Evolutionary conservation across 2,113 vertebrate genomes (phyloP).

Genomic region (Drymodes brunneopygia): DNA sequence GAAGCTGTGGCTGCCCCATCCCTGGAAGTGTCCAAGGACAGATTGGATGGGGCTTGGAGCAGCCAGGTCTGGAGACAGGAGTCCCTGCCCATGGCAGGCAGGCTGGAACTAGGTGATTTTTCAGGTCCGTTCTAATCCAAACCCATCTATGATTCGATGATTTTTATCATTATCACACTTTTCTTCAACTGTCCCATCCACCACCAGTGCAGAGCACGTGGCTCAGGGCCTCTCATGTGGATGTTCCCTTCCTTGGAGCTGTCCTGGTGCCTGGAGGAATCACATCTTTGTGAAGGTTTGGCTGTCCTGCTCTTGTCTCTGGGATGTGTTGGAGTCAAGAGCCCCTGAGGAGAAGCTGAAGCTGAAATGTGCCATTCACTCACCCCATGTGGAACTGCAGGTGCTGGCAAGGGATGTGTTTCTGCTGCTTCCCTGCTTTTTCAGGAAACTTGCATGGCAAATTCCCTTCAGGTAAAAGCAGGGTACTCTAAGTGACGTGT

Average conservation of each 20-base stretch:
- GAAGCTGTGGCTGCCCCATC: not conserved
- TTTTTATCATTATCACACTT: not conserved
- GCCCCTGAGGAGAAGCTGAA: not conserved
- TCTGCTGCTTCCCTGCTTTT: not conserved
- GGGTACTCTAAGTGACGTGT: not conserved
- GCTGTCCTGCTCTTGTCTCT: not conserved
- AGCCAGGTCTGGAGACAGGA: accelerated
- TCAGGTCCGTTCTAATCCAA: not conserved
- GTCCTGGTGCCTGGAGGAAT: not conserved
- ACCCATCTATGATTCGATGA: accelerated
- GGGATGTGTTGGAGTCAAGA: not conserved
- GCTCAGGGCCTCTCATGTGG: too few relatives aligned
- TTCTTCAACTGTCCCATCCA: not conserved
- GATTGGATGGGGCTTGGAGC: not conserved
- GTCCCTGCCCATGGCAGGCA: not conserved
- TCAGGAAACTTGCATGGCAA: not conserved
- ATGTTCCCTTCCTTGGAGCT: not conserved
- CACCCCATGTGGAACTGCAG: not conserved
- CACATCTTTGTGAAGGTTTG: not conserved
- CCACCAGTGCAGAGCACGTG: accelerated
- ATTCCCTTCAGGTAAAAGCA: not conserved
- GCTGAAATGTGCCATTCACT: not conserved
- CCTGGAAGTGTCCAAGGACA: not conserved
- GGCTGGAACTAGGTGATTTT: not conserved
- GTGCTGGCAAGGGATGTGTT: not conserved